Evolutionary conservation across 2,888 invertebrate genomes (phyloP).

Genomic region (Dysmachus trigonus): DNA sequence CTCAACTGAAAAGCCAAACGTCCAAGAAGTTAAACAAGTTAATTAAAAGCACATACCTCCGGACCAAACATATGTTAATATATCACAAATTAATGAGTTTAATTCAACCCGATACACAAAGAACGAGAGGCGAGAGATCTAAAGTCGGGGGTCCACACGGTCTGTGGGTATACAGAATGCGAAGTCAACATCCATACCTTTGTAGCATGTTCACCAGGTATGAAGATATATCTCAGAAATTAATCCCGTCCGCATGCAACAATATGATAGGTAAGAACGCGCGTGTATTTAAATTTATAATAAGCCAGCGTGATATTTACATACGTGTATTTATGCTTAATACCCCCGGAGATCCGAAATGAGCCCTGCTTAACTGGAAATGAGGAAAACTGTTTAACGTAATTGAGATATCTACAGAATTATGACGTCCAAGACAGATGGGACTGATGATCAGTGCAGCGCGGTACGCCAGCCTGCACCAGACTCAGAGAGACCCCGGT

Average conservation of each 20-base stretch:
- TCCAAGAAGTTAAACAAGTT: slow-evolving; percentile 31
- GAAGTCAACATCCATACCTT: background rate
- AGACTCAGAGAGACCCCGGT: no score
- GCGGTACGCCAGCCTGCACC: slow-evolving; percentile 1
- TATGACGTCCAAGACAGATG: slow-evolving; percentile 49
- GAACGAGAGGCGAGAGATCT: slow-evolving; percentile 10
- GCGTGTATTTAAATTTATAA: slow-evolving; percentile 50
- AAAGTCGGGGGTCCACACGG: slow-evolving; percentile 40
- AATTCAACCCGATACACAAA: slow-evolving; percentile 43
- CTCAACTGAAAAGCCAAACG: slow-evolving; percentile 29
- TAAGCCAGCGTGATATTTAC: slow-evolving; percentile 50
- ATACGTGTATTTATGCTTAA: slow-evolving; percentile 44
- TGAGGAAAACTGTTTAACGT: slow-evolving; percentile 40
- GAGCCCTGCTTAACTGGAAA: slow-evolving; percentile 35
- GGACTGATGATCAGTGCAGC: slow-evolving; percentile 48
- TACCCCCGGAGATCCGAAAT: slow-evolving; percentile 34
- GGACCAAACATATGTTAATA: slow-evolving; percentile 42
- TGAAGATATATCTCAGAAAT: slow-evolving; percentile 43
- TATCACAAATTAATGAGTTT: slow-evolving; percentile 50
- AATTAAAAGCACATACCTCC: slow-evolving; percentile 41
- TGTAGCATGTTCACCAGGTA: slow-evolving; percentile 28
- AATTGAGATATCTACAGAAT: slow-evolving; percentile 50
- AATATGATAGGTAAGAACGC: slow-evolving; percentile 28
- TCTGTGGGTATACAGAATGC: no score
- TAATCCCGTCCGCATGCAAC: slow-evolving; percentile 37